Percentiles rank a stretch among this genome's conserved stretches.
Conservation (phyloP, 1,140 invertebrate species). For the Akabosia matsudoensis region DNA sequence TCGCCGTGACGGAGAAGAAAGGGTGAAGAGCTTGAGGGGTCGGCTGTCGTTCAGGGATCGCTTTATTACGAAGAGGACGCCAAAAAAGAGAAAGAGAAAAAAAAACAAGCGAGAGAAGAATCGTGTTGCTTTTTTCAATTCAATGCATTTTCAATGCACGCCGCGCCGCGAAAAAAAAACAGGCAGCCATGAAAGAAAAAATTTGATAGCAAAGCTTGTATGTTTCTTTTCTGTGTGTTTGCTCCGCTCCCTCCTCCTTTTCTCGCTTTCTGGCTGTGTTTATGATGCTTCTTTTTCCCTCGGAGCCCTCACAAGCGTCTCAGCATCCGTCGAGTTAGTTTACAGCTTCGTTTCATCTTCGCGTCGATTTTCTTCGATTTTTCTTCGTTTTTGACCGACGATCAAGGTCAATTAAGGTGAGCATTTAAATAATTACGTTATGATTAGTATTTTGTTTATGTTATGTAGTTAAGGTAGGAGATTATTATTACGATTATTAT, state of each 20-base stretch:
- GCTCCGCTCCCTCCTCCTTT: not conserved
- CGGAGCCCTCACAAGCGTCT: conserved; percentile 3
- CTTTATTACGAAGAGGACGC: not conserved
- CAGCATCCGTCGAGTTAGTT: conserved; percentile 12
- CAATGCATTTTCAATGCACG: conserved; percentile 6
- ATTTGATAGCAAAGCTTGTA: not conserved
- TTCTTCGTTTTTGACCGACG: conserved; percentile 19
- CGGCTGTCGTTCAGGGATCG: conserved; percentile 1
- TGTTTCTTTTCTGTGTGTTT: not conserved
- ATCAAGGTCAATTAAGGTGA: conserved; percentile 21
- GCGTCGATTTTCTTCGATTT: conserved; percentile 17
- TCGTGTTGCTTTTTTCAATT: not conserved
- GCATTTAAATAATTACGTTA: not conserved
- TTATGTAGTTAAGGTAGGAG: not conserved
- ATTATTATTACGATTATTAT: not conserved
- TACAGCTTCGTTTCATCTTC: conserved; percentile 13
- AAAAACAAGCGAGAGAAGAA: not conserved
- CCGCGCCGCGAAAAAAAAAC: too few species aligned
- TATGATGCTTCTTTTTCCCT: not conserved
- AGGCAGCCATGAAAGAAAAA: conserved; percentile 5
- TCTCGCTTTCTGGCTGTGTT: not conserved
- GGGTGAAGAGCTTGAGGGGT: not conserved
- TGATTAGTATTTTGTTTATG: not conserved
- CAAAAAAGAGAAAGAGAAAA: not conserved
- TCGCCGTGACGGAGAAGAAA: not conserved